Conservation (phyloP, 2,888 invertebrate species). For the Dynastes grantii region DNA sequence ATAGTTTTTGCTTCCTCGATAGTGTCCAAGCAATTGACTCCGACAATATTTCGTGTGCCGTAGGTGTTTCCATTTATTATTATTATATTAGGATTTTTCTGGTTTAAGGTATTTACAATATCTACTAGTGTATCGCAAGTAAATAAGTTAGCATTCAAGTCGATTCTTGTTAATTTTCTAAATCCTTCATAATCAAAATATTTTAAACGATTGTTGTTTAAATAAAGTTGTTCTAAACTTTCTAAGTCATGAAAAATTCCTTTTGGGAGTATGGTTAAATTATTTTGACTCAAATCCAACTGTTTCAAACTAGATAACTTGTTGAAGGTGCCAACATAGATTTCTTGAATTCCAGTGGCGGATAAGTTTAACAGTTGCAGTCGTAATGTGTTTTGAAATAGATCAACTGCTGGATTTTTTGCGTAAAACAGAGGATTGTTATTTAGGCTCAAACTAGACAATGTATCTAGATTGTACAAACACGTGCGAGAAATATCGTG, state of each 20-base stretch:
- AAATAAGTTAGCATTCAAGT: background rate
- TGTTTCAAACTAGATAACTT: background rate
- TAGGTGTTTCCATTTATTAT: background rate
- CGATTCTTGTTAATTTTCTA: background rate
- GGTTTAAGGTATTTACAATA: background rate
- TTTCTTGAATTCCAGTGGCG: background rate
- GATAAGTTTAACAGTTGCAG: slow-evolving; percentile 14
- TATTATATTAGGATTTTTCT: background rate
- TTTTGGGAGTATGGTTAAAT: background rate
- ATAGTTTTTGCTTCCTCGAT: background rate
- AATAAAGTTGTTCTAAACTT: background rate
- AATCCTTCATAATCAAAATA: background rate
- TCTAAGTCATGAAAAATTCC: slow-evolving; percentile 7
- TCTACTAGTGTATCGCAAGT: background rate
- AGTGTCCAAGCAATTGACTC: background rate
- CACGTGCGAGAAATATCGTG: background rate
- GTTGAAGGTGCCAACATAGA: background rate
- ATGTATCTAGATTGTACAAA: background rate
- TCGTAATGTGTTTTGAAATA: background rate
- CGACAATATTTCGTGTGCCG: background rate
- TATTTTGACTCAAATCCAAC: slow-evolving; percentile 13
- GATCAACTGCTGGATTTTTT: background rate
- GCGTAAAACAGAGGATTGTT: slow-evolving; percentile 7
- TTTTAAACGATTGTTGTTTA: background rate
- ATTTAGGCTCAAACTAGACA: background rate